Base-by-base conservation (phyloP, 2,888 invertebrate genomes). In the Epiblema foenella region DNA sequence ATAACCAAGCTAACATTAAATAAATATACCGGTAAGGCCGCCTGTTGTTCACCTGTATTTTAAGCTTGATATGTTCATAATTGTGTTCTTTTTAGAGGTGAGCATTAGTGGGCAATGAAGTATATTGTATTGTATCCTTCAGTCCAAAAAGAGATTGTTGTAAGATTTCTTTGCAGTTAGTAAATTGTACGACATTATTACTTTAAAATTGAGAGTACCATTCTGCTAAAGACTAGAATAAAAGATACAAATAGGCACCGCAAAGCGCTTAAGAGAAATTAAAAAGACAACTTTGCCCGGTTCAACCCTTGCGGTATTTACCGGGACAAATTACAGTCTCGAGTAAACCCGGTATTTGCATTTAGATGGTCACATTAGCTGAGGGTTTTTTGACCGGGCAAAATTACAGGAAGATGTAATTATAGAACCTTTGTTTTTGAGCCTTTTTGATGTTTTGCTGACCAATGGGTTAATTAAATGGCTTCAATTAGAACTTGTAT, bases 331-430 rank as follows among this genome's bases (percentile, higher is more conserved):
- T 90, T 89, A 89, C 85, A 89, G 87, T 89, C 88, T 87, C 89
- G 89, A 89, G 87, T 90, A 91, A 87, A 77, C 80, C 81, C 86
- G 74, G 75, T 84, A 93, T 93, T 93, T 93, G 91, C 93, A 93
- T 93, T 87, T 87, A 89, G 91, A 93, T 93, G 92, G 93, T 89
- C 90, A 90, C 93, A 91, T 93, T 92, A 92, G 86, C 83, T 81
- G 77, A 74, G 80, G 76, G 80, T 70, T 70, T 70, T 70, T 70
- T 70, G 65, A 70, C 69, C 69, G 70, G 71, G 68, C 33, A 58
- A 52, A 39, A 70, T 70, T 70, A 70, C 42, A 54, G 69, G 65
- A 42, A 52, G 69, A 69, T 69, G 69, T 68, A 72, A 67, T 72
- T 68, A 68, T 54, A 11, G 56, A 60, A 72, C 68, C 72, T 72